Base-by-base conservation (phyloP, 2,113 vertebrate species). In the Hymenochirus boettgeri region DNA sequence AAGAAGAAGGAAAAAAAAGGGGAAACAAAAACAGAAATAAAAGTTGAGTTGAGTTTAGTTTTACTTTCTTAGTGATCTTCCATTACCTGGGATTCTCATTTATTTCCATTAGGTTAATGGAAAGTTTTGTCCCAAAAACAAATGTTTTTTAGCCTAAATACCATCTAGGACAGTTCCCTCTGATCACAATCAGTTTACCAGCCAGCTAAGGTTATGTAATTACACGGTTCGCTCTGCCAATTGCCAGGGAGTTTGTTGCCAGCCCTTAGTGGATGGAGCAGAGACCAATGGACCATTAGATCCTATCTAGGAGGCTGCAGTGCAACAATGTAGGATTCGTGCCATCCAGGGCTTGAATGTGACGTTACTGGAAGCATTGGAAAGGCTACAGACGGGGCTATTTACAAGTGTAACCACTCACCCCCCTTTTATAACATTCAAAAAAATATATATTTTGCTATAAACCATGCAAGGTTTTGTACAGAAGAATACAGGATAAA, bases 321-420 rank as follows among this genome's bases (percentile, higher is more conserved):
- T 52, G 24, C 39, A 65, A 65, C 65, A 69, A 69, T 60, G 65
- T 69, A 69, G 65, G 47, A 47, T 69, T 69, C 60, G 57, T 60
- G 56, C 65, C 56, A 69, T 45, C 60, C 56, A 60, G 29, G 46
- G 46, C 48, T 4, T 45, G 65, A 60, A 69, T 69, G 65, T 59
- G 56, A 46, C 65, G 56, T 69, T 69, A 53, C 35, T 60, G 57
- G 47, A 31, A 52, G 35, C 25, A 7, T 27, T 66, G 29, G 21
- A 24, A 58, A 58, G 21, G 10, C 45, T 51, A 52, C 50, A 39
- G 25, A 27, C 10, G 15, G 35, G 39, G 13, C 46, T 12, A 66
- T 59, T 52, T n/a, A 37, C 31, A 26, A 2, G 42, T 19, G 29
- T 4, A 35, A 1, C 33, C 33, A 35, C 4, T 1, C 10, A 11